phyloP scores from a whole-genome alignment of 2,888 invertebrate species.

The Carcina quercana region DNA sequence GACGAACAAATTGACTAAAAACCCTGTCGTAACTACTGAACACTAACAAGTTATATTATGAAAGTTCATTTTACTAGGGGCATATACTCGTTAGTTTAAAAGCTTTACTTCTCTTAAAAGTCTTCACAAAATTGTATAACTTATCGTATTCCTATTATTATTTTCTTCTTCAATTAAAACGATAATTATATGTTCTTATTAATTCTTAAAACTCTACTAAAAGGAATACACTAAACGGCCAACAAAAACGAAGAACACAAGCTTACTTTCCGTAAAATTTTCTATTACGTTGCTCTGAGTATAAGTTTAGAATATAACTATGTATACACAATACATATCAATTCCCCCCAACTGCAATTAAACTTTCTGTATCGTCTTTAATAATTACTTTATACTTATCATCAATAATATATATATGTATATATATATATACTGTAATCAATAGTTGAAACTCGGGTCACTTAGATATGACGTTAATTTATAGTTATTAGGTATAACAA shows the following conservation, averaged over 20 bases:
- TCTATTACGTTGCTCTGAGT: conserved; percentile 27
- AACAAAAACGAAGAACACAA: conserved; percentile 23
- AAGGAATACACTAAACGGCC: conserved; percentile 26
- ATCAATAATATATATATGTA: conserved; percentile 38
- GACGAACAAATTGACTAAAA: conserved; percentile 64
- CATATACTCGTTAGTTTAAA: conserved; percentile 59
- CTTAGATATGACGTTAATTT: conserved; percentile 55
- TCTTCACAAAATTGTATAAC: conserved; percentile 66
- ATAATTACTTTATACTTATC: conserved; percentile 21
- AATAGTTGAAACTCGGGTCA: too few relatives aligned
- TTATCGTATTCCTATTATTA: conserved; percentile 51
- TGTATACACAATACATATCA: conserved; percentile 42
- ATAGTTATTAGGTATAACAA: conserved; percentile 49
- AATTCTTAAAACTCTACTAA: conserved; percentile 47
- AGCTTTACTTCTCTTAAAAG: conserved; percentile 62
- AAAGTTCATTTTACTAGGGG: conserved; percentile 50
- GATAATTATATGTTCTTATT: conserved; percentile 36
- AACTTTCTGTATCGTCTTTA: conserved; percentile 26
- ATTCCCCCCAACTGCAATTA: conserved; percentile 55
- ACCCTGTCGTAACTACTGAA: conserved; percentile 63
- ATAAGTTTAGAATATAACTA: conserved; percentile 26
- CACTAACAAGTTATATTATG: conserved; percentile 53
- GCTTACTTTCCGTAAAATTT: conserved; percentile 23
- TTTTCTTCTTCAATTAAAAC: conserved; percentile 48
- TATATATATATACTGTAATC: too few relatives aligned